Evolutionary conservation across 2,888 invertebrate species (phyloP).

Genomic region (Uropetala carovei): DNA sequence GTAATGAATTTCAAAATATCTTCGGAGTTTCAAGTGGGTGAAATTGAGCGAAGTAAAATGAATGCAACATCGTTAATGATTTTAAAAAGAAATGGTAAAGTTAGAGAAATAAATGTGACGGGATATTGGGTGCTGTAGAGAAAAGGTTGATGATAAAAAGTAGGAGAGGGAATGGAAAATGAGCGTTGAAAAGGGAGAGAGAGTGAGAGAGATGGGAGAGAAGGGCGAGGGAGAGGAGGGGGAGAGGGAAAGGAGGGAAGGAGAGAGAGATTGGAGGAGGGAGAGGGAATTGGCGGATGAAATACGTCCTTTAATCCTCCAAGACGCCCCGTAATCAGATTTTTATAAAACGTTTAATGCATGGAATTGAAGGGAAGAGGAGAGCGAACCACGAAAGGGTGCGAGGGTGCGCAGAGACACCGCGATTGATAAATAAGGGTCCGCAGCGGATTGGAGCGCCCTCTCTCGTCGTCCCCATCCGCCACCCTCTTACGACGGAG

Average conservation of each 20-base stretch:
- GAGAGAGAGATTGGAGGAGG: neutral
- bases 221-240: neutral
- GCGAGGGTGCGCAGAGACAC: neutral
- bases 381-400: neutral
- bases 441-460: constrained; percentile 32
- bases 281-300: neutral
- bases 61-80: no score
- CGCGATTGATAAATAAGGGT: constrained; percentile 61
- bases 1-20: no score
- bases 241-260: neutral
- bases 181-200: neutral
- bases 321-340: constrained; percentile 60
- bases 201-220: neutral
- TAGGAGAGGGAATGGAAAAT: no score
- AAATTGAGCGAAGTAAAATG: no score
- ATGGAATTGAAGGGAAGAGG: constrained; percentile 51
- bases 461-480: neutral
- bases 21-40: no score
- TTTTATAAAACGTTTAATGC: constrained; percentile 59
- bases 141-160: no score
- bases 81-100: no score
- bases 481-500: neutral
- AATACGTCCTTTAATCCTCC: constrained; percentile 61
- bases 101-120: neutral
- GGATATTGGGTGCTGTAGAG: neutral